These are phyloP conservation scores for Climacteris rufus DNA, from an alignment of 2,113 vertebrate genomes.

Conservation along the genomic window DNA sequence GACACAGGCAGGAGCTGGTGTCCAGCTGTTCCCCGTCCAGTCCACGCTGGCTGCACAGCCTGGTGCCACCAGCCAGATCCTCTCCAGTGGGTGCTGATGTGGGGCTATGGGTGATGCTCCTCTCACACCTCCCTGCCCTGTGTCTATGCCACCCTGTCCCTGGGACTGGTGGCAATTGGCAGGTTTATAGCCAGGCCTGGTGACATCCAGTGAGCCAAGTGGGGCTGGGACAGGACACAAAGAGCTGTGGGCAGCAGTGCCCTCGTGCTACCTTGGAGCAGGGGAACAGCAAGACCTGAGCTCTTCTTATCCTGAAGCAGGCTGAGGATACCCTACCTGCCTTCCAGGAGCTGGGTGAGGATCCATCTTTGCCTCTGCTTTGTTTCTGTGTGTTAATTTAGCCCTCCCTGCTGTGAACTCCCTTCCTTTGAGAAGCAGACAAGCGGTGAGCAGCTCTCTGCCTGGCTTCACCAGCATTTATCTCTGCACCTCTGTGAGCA, in stretches of 20 bases:
- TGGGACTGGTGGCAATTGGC: background rate
- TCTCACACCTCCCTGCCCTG: background rate
- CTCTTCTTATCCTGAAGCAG: background rate
- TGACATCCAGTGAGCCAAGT: background rate
- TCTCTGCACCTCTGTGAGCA: background rate
- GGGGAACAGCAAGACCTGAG: background rate
- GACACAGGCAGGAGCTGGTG: background rate
- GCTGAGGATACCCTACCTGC: background rate
- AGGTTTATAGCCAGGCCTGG: background rate
- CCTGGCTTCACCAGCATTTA: background rate
- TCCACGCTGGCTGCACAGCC: background rate
- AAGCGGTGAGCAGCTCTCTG: background rate
- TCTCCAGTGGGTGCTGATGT: background rate
- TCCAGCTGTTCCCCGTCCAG: background rate
- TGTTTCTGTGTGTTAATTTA: background rate
- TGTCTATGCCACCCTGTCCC: background rate
- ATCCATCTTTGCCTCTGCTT: background rate
- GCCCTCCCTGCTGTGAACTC: background rate
- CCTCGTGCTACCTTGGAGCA: background rate
- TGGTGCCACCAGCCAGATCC: background rate
- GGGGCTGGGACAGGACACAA: background rate
- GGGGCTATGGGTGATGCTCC: background rate
- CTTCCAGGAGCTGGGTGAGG: background rate
- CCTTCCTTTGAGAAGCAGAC: background rate
- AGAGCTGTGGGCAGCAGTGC: background rate